phyloP scores from a whole-genome alignment of 2,888 invertebrate genomes.

The Thera britannica region DNA sequence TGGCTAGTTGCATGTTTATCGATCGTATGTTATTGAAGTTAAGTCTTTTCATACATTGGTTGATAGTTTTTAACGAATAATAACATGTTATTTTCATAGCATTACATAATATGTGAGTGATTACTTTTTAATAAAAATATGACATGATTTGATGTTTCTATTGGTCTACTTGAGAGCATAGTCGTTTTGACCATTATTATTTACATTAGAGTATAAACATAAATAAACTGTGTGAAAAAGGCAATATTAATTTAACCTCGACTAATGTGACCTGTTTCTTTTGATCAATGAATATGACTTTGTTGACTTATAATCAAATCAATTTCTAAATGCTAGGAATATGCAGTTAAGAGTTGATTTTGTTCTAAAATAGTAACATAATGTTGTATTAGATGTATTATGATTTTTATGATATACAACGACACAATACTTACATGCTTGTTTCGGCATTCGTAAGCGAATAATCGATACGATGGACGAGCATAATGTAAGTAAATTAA shows the following conservation, averaged over 20 bases:
- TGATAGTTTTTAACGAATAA: constrained; percentile 3
- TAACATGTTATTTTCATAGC: not conserved
- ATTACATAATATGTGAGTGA: constrained; percentile 4
- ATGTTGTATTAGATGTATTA: not conserved
- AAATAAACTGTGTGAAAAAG: constrained; percentile 1
- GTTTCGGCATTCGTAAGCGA: constrained; percentile 3
- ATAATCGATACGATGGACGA: not conserved
- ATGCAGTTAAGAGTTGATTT: not conserved
- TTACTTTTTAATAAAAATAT: constrained; percentile 3
- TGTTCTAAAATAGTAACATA: not conserved
- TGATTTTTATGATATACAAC: not conserved
- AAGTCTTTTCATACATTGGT: constrained; percentile 2
- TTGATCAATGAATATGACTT: constrained; percentile 12
- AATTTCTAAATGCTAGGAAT: not conserved
- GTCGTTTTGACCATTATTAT: constrained; percentile 1
- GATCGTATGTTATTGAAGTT: constrained; percentile 3
- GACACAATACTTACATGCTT: not conserved
- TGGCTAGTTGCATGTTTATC: constrained; percentile 1
- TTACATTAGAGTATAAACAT: not conserved
- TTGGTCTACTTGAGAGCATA: constrained; percentile 11
- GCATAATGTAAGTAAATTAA: not conserved
- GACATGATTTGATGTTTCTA: constrained; percentile 14
- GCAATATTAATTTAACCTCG: not conserved
- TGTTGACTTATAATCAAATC: not conserved
- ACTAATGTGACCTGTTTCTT: constrained; percentile 1